Conservation (phyloP, 2,113 vertebrate species). For the Ondatra zibethicus region DNA sequence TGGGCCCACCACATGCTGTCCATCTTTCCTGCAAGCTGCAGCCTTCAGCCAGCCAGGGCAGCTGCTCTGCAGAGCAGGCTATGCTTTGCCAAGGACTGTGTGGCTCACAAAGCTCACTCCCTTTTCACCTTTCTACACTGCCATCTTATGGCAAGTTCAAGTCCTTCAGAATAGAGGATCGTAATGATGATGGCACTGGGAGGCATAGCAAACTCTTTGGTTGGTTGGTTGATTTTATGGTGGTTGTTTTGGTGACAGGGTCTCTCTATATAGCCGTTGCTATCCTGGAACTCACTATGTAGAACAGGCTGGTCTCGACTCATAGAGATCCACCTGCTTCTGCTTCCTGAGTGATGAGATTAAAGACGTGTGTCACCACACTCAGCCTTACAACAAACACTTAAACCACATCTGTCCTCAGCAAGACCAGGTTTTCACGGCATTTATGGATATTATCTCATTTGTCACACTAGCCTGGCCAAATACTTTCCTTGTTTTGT, state of each 20-base stretch:
- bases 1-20: background rate
- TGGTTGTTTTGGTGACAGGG: background rate
- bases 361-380: no score
- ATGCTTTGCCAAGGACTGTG: background rate
- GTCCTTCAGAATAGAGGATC: background rate
- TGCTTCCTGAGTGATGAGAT: no score
- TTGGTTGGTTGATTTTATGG: background rate
- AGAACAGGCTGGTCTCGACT: background rate
- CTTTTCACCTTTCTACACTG: background rate
- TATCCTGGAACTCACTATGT: background rate
- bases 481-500: background rate
- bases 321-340: background rate
- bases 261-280: background rate
- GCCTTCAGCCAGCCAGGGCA: background rate
- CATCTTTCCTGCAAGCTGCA: background rate
- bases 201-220: background rate
- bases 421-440: no score
- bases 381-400: no score
- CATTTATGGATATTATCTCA: background rate
- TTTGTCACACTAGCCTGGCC: background rate
- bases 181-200: background rate
- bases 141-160: background rate
- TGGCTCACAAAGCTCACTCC: background rate
- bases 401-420: rapidly evolving
- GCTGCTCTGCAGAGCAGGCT: background rate